These are phyloP conservation scores for Theretra japonica DNA, from an alignment of 2,888 invertebrate genomes.

Conservation along the genomic window DNA sequence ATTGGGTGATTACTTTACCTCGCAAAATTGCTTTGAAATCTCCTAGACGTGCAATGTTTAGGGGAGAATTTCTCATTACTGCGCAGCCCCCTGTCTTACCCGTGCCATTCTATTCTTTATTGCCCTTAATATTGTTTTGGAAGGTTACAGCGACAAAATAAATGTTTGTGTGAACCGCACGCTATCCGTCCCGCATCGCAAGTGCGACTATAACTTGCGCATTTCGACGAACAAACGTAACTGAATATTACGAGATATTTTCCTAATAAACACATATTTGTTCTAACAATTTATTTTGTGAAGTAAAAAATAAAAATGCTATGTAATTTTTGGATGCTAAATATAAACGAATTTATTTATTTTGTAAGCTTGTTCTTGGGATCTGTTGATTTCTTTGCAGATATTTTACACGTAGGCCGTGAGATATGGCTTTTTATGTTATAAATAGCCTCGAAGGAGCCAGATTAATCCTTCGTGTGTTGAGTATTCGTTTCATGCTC, in stretches of 20 bases:
- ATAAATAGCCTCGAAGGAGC: background rate
- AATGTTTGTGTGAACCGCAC: constrained; percentile 67
- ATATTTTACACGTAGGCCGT: constrained; percentile 55
- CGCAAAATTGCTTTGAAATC: constrained; percentile 28
- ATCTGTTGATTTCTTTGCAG: constrained; percentile 53
- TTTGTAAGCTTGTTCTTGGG: too few species aligned
- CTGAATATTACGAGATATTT: too few species aligned
- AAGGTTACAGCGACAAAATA: constrained; percentile 64
- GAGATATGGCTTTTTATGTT: background rate
- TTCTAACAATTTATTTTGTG: too few species aligned
- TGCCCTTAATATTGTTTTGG: constrained; percentile 71
- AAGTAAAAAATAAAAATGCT: too few species aligned
- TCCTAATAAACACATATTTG: too few species aligned
- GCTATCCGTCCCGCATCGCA: constrained; percentile 32
- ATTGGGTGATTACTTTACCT: constrained; percentile 12
- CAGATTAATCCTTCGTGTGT: constrained; percentile 11
- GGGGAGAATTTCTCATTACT: constrained; percentile 72
- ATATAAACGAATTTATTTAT: too few species aligned
- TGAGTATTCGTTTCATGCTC: constrained; percentile 48
- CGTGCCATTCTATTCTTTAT: constrained; percentile 64
- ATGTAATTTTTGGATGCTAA: too few species aligned
- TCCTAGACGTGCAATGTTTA: constrained; percentile 38
- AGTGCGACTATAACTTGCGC: constrained; percentile 53
- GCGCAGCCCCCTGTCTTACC: constrained; percentile 56
- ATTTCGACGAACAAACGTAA: constrained; percentile 44